Percentiles rank a stretch among this genome's conserved stretches.
Evolutionary conservation across 2,113 vertebrate species (phyloP).

Genomic region (Gorsachius goisagi): DNA sequence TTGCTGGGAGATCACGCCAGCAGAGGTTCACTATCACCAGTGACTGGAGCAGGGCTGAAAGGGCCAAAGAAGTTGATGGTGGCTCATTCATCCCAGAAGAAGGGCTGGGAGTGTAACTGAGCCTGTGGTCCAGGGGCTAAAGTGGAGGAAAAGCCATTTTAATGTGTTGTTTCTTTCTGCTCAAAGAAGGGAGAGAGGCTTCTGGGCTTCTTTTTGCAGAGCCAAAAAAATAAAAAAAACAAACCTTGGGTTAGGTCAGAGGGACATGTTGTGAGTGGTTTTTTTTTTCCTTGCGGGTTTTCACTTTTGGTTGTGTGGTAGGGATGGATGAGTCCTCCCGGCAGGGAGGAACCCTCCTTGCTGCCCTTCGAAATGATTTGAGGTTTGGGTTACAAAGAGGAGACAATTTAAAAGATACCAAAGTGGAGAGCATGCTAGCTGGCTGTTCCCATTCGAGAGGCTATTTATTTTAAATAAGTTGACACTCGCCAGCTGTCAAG

Average conservation of each 20-base stretch:
- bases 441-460: slow-evolving; percentile 26
- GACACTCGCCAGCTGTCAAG: slow-evolving; percentile 58
- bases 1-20: background rate
- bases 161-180: background rate
- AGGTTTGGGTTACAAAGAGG: slow-evolving; percentile 47
- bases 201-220: background rate
- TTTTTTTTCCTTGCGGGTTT: background rate
- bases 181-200: background rate
- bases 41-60: background rate
- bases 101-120: background rate
- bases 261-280: background rate
- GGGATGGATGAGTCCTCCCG: background rate
- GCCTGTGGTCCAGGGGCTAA: background rate
- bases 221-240: background rate
- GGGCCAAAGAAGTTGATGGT: accelerated
- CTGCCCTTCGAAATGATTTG: slow-evolving; percentile 23
- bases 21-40: background rate
- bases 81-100: background rate
- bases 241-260: background rate
- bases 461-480: slow-evolving; percentile 64
- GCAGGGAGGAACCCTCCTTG: background rate
- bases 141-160: background rate
- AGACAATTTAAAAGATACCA: slow-evolving; percentile 34
- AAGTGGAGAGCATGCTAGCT: background rate
- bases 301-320: background rate